Evolutionary conservation across 2,888 invertebrate species (phyloP).

Genomic region (Dyspetes luteomarginatus): DNA sequence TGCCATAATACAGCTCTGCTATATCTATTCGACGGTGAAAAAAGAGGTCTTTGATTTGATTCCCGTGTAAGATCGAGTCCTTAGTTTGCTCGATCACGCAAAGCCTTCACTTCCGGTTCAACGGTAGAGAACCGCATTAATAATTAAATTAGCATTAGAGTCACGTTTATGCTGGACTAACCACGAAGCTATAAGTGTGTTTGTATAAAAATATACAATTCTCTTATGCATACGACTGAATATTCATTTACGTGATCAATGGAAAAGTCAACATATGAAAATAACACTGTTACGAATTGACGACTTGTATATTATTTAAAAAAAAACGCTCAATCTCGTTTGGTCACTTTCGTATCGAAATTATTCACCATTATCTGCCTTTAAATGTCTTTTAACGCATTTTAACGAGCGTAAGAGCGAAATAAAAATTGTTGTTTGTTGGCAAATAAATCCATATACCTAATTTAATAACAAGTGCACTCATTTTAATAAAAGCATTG

Average conservation of each 20-base stretch:
- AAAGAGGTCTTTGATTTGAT: conserved; percentile 32
- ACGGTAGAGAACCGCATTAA: background rate
- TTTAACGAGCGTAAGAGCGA: no score
- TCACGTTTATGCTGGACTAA: conserved; percentile 31
- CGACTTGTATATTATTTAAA: no score
- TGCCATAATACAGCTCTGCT: no score
- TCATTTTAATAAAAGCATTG: no score
- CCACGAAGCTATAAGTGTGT: background rate
- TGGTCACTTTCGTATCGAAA: no score
- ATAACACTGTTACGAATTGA: no score
- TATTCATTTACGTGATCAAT: background rate
- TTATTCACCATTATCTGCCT: no score
- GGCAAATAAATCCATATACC: no score
- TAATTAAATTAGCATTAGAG: conserved; percentile 43
- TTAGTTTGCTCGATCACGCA: conserved; percentile 40
- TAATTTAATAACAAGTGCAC: no score
- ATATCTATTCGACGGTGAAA: background rate
- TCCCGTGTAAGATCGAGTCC: background rate
- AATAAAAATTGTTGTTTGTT: no score
- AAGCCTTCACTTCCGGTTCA: conserved; percentile 33
- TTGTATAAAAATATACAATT: background rate
- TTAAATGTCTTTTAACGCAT: no score
- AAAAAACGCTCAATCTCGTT: no score
- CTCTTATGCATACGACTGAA: background rate
- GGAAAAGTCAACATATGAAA: background rate